These are phyloP conservation scores for Pseudococcus jackbeardsleyi DNA, from an alignment of 2,888 invertebrate species.

Conservation along the genomic window DNA sequence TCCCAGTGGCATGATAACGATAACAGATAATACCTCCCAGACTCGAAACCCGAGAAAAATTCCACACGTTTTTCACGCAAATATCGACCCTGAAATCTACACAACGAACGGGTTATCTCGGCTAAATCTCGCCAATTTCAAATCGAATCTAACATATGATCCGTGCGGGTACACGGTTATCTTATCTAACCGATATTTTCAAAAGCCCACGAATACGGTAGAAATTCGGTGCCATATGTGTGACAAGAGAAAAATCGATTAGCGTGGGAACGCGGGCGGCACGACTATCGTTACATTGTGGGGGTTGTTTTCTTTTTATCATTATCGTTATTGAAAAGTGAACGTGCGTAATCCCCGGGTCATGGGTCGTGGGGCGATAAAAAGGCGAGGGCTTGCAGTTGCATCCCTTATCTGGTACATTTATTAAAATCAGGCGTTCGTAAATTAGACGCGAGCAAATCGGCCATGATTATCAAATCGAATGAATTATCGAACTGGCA, in stretches of 20 bases:
- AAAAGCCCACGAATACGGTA: not conserved
- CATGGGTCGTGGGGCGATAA: constrained; percentile 47
- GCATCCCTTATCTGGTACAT: constrained; percentile 53
- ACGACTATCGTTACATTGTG: constrained; percentile 16
- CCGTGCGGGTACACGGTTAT: constrained; percentile 2
- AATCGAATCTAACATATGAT: not conserved
- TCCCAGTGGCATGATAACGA: no score
- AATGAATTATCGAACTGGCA: not conserved
- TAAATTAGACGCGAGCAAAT: not conserved
- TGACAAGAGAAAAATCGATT: constrained; percentile 58
- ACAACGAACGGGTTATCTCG: not conserved
- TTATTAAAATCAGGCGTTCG: constrained; percentile 15
- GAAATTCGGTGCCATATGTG: not conserved
- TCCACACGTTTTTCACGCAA: no score
- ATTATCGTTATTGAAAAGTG: constrained; percentile 53
- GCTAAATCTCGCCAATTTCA: not conserved
- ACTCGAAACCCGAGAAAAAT: no score
- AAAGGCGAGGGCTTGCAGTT: constrained; percentile 56
- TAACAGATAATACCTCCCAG: no score
- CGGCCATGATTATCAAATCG: not conserved
- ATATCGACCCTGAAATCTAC: no score
- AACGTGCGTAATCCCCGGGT: constrained; percentile 50
- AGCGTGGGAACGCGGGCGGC: constrained; percentile 50
- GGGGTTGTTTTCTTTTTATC: constrained; percentile 44
- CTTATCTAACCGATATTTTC: constrained; percentile 44